Evolutionary conservation across 2,113 vertebrate species (phyloP).

Genomic region (Vidua chalybeata): DNA sequence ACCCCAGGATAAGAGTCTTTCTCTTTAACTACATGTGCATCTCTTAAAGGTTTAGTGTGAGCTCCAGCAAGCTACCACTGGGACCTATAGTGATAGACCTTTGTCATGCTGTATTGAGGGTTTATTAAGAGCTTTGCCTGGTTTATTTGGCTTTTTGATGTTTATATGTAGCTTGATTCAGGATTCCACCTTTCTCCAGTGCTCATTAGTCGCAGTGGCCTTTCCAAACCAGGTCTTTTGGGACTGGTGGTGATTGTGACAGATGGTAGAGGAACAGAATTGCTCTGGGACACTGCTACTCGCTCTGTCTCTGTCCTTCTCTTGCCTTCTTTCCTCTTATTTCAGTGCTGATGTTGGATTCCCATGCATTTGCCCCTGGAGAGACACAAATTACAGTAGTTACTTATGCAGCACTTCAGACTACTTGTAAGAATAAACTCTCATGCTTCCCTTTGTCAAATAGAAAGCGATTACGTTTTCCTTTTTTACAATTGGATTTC

Average conservation of each 20-base stretch:
- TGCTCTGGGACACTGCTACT: slow-evolving; percentile 55
- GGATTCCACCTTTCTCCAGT: slow-evolving; percentile 53
- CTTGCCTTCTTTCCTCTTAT: slow-evolving; percentile 40
- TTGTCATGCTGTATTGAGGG: slow-evolving; percentile 51
- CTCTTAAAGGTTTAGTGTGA: slow-evolving; percentile 24
- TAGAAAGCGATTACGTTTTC: not conserved
- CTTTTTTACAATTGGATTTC: not conserved
- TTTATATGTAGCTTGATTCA: slow-evolving; percentile 69
- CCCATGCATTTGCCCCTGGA: slow-evolving; percentile 72
- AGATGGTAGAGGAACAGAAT: slow-evolving; percentile 72
- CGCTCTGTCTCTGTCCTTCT: slow-evolving; percentile 52
- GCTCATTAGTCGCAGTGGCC: slow-evolving; percentile 69
- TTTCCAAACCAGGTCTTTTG: slow-evolving; percentile 73
- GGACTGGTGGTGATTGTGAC: slow-evolving; percentile 71
- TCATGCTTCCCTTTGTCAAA: slow-evolving; percentile 6
- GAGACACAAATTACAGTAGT: slow-evolving; percentile 67
- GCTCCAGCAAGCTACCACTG: slow-evolving; percentile 9
- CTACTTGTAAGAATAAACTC: slow-evolving; percentile 46
- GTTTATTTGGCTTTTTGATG: slow-evolving; percentile 61
- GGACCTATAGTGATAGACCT: slow-evolving; percentile 52
- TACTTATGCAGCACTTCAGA: slow-evolving; percentile 61
- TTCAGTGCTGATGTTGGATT: slow-evolving; percentile 69
- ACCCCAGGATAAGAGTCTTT: not conserved
- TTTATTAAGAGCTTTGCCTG: slow-evolving; percentile 53
- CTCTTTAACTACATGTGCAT: not conserved